Base-by-base conservation (phyloP, 2,888 invertebrate genomes). In the Scaptomyza polygonia region DNA sequence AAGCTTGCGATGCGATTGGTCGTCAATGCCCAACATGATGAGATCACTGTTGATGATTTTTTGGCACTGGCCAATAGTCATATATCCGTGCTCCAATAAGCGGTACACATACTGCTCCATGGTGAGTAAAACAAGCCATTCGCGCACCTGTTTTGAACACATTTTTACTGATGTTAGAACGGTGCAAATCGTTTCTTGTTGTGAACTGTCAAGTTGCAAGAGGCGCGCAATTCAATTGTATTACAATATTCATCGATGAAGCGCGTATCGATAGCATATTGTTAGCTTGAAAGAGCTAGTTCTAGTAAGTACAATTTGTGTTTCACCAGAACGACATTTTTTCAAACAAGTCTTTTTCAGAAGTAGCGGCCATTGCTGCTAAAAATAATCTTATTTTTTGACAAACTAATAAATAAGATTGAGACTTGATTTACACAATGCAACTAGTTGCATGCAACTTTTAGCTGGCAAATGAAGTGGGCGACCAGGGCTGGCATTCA, bases 41-140 rank as follows among this genome's bases (percentile, higher is more conserved):
- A 85, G 56, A 47, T 81, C 83, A 8, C 54, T 59, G 3, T 1
- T 2, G 3, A 70, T 21, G 30, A 82, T 67, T 16, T 56, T 18
- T 39, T 71, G 58, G 30, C 77, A 82, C 3, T 36, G 51, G 3
- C 18, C 44, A 49, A 79, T 66, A 18, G 25, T 52, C n/a, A 45
- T 51, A 39, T 69, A 86, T 9, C 77, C 83, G 0, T 25, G 42
- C 2, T 69, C 63, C 1, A 44, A 12, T 12, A 81, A 73, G 3
- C 4, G 47, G 0, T 30, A 14, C 0, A 67, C 11, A 32, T 81
- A 83, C 21, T 53, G 53, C 36, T 82, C 83, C 79, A 81, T 79
- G 5, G 83, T 82, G 0, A 81, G 66, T 6, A 67, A 16, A 2
- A 76, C 70, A 9, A 81, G 48, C 80, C 82, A 85, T 0, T 85